phyloP scores from a whole-genome alignment of 2,797 vertebrate species.

The Sardinella longiceps region DNA sequence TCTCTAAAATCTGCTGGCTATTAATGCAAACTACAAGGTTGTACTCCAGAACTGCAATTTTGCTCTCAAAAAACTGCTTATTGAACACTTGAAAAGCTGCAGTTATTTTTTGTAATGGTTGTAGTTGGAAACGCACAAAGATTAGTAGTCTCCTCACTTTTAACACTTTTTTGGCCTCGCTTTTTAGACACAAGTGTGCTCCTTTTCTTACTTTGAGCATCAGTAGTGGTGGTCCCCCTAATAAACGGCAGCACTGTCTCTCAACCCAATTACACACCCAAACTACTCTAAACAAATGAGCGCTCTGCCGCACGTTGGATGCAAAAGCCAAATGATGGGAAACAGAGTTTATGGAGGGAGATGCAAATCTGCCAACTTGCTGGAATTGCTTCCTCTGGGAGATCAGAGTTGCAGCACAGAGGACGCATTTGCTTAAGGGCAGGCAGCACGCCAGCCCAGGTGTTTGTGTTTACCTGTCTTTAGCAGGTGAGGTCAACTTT shows the following conservation, averaged over 20 bases:
- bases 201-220: no score
- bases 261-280: not conserved
- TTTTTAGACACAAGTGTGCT: no score
- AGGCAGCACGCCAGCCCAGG: not conserved
- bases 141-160: no score
- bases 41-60: no score
- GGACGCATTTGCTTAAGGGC: not conserved
- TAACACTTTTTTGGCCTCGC: no score
- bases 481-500: not conserved
- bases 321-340: not conserved
- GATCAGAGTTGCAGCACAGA: not conserved
- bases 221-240: no score
- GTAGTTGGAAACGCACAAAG: no score
- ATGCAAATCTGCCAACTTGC: conserved; percentile 18
- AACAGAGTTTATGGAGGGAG: not conserved
- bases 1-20: no score
- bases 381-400: not conserved
- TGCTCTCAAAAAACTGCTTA: no score
- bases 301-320: not conserved
- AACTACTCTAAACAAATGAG: not conserved
- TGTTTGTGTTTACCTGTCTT: not conserved
- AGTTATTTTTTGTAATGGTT: no score
- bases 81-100: no score
- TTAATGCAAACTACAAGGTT: no score
- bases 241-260: not conserved